Conservation (phyloP, 2,113 vertebrate species). For the Asarcornis scutulata region DNA sequence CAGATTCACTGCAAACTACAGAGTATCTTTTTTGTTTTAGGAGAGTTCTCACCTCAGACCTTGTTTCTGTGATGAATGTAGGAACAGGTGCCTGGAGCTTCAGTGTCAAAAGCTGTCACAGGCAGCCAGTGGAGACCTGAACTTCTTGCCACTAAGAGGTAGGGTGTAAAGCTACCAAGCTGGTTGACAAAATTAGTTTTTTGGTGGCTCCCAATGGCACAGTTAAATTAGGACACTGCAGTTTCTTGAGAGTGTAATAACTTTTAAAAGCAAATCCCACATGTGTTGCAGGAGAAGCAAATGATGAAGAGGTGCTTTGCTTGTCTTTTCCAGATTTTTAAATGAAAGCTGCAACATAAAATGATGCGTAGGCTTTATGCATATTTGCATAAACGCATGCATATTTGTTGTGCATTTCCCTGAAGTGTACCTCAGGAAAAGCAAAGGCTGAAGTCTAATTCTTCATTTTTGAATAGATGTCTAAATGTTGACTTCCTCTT, state of each 20-base stretch:
- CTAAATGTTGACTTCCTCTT: not conserved
- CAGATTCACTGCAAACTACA: not conserved
- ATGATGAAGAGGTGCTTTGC: not conserved
- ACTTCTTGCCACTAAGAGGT: not conserved
- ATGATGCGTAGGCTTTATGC: not conserved
- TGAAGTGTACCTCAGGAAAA: conserved; percentile 29
- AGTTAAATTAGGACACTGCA: not conserved
- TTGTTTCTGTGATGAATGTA: not conserved
- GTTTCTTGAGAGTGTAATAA: not conserved
- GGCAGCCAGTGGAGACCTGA: not conserved
- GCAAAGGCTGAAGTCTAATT: not conserved
- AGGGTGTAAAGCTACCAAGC: not conserved
- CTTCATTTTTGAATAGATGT: conserved; percentile 7
- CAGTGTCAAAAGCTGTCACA: not conserved
- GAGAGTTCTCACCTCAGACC: not conserved
- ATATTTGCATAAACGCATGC: conserved; percentile 3
- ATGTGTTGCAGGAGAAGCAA: not conserved
- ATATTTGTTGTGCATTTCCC: not conserved
- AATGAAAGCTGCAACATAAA: conserved; percentile 7
- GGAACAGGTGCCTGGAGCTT: not conserved
- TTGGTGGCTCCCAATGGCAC: not conserved
- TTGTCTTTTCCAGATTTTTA: not conserved
- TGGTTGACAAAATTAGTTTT: not conserved
- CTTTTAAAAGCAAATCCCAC: not conserved
- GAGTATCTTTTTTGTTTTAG: not conserved